Conservation (phyloP, 2,797 vertebrate species). For the Rhabdomys pumilio region DNA sequence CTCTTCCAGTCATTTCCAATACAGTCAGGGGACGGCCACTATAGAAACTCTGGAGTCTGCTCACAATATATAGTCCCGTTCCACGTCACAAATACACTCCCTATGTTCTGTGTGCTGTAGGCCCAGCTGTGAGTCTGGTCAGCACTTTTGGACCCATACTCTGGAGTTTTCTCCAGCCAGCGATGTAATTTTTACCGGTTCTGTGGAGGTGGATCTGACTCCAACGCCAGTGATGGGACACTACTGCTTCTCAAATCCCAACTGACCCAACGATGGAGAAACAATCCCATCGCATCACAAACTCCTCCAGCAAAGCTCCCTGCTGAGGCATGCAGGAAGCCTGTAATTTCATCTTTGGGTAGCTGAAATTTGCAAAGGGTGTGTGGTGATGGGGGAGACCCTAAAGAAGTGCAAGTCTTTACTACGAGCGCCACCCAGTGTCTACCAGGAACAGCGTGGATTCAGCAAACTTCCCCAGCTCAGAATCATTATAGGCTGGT, state of each 20-base stretch:
- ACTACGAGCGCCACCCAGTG: conserved; percentile 88
- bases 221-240: background rate
- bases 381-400: background rate
- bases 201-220: background rate
- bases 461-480: background rate
- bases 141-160: background rate
- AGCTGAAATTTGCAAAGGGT: conserved; percentile 57
- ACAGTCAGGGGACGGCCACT: conserved; percentile 72
- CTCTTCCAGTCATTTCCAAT: conserved; percentile 62
- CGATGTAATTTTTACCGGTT: background rate
- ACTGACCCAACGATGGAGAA: background rate
- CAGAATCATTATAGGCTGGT: background rate
- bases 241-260: conserved; percentile 64
- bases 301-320: conserved; percentile 43
- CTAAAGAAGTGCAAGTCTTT: conserved; percentile 82
- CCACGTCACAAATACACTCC: background rate
- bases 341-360: conserved; percentile 47
- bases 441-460: background rate
- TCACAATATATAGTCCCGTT: background rate
- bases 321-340: conserved; percentile 74
- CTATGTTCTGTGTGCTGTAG: background rate
- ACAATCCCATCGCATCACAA: background rate
- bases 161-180: accelerated
- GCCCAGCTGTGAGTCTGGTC: accelerated
- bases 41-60: conserved; percentile 76